phyloP scores from a whole-genome alignment of 2,113 vertebrate species.

The Campylomormyrus numenius region DNA sequence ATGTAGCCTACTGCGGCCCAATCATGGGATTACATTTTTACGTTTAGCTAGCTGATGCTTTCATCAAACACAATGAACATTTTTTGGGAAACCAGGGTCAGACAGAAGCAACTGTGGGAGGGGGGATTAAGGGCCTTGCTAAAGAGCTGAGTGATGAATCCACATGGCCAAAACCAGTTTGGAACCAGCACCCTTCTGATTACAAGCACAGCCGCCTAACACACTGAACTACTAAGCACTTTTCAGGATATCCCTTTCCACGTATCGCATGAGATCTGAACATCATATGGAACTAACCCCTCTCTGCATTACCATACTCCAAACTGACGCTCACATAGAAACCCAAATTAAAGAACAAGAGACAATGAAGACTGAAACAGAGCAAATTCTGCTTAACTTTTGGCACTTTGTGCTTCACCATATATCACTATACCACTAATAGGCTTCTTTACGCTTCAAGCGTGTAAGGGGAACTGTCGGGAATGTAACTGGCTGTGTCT shows the following conservation, averaged over 20 bases:
- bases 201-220: neutral
- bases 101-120: neutral
- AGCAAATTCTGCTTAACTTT: neutral
- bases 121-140: neutral
- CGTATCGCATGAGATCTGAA: neutral
- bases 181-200: neutral
- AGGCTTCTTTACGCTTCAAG: neutral
- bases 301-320: neutral
- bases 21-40: neutral
- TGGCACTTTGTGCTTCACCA: neutral
- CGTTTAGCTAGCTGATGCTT: neutral
- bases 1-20: neutral
- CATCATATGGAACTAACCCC: neutral
- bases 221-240: neutral
- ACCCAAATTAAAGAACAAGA: neutral
- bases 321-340: neutral
- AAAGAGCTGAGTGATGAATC: neutral
- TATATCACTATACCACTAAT: neutral
- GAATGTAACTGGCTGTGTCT: neutral
- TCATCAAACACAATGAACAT: neutral
- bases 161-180: neutral
- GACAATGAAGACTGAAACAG: neutral
- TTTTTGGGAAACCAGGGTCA: neutral
- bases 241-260: neutral
- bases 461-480: neutral